These are phyloP conservation scores for Phaonia tiefii DNA, from an alignment of 2,888 invertebrate genomes.

Conservation along the genomic window DNA sequence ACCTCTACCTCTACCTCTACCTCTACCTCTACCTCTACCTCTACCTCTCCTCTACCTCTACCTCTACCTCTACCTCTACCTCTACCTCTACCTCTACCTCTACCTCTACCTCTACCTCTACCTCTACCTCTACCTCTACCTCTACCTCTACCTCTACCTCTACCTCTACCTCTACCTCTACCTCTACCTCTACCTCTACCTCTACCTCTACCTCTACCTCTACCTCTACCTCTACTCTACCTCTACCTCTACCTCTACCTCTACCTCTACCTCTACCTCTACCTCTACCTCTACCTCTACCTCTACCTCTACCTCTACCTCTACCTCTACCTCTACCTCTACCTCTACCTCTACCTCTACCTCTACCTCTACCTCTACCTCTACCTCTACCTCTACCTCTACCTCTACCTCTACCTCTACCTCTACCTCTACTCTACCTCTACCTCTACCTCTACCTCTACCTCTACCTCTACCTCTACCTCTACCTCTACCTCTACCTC, in stretches of 20 bases:
- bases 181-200: conserved; percentile 2
- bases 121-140: not conserved
- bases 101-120: no score
- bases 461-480: not conserved
- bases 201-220: not conserved
- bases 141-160: not conserved
- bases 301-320: conserved; percentile 5
- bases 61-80: no score
- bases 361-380: not conserved
- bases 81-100: no score
- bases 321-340: conserved; percentile 2
- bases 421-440: not conserved
- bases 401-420: not conserved
- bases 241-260: conserved; percentile 5
- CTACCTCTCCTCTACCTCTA: no score
- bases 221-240: conserved; percentile 2
- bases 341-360: conserved; percentile 2
- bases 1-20: no score
- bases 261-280: conserved; percentile 2
- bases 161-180: not conserved
- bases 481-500: not conserved
- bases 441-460: not conserved
- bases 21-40: no score
- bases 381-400: not conserved
- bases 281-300: conserved; percentile 2